Evolutionary conservation across 2,797 vertebrate species (phyloP).

Genomic region (Decapterus maruadsi): DNA sequence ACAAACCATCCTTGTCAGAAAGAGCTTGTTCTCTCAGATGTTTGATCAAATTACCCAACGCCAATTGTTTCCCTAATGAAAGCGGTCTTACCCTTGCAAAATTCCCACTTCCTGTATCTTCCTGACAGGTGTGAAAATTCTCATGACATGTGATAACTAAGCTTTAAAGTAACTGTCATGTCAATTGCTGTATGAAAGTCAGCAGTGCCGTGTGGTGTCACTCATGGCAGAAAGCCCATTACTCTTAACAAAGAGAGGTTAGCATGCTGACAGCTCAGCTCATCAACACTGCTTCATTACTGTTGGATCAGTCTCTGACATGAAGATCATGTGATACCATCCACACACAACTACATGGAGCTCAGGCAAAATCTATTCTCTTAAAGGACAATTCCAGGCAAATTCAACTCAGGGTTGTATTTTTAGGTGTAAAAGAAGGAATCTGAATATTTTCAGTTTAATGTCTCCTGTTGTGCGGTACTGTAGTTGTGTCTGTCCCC

Average conservation of each 20-base stretch:
- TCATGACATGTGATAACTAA: conserved; percentile 41
- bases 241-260: neutral
- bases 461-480: no score
- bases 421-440: no score
- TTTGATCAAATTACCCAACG: neutral
- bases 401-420: no score
- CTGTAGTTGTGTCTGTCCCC: no score
- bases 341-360: no score
- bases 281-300: neutral
- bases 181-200: conserved; percentile 37
- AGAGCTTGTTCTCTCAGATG: neutral
- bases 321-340: no score
- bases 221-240: conserved; percentile 2
- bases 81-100: neutral
- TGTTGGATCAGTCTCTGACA: no score
- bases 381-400: no score
- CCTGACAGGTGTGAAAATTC: conserved; percentile 48
- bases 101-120: neutral
- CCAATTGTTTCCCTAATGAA: conserved; percentile 13
- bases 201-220: neutral
- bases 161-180: conserved; percentile 42
- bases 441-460: no score
- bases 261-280: neutral
- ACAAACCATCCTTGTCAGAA: neutral
- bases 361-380: no score